These are phyloP conservation scores for Halcyon badia DNA, from an alignment of 2,797 vertebrate genomes.

Conservation along the genomic window DNA sequence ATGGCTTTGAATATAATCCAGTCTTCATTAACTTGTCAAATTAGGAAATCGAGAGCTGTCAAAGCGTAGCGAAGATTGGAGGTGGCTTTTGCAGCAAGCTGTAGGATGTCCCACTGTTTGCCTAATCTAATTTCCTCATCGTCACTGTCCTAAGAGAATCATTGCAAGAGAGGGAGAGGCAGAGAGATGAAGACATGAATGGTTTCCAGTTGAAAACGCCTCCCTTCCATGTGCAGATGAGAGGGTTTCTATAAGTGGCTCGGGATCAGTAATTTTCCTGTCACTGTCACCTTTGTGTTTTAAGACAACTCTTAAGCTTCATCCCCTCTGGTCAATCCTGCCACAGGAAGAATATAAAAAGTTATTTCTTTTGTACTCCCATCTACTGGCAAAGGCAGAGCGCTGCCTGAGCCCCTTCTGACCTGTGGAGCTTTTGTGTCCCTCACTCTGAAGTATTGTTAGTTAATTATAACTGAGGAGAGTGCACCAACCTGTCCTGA, in stretches of 20 bases:
- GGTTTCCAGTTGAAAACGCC: slow-evolving; percentile 44
- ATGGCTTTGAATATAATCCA: neutral
- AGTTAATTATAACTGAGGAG: slow-evolving; percentile 72
- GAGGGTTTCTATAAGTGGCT: slow-evolving; percentile 50
- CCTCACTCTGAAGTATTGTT: slow-evolving; percentile 57
- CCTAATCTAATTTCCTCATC: slow-evolving; percentile 56
- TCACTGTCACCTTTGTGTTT: neutral
- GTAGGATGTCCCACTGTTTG: slow-evolving; percentile 44
- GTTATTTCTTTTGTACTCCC: slow-evolving; percentile 59
- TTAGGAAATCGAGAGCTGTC: slow-evolving; percentile 51
- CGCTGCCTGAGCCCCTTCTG: slow-evolving; percentile 37
- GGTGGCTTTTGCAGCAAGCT: slow-evolving; percentile 34
- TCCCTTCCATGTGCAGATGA: neutral
- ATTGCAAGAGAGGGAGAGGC: slow-evolving; percentile 41
- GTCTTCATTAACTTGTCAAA: slow-evolving; percentile 53
- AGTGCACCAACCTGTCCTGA: slow-evolving; percentile 46
- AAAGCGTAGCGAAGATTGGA: slow-evolving; percentile 25
- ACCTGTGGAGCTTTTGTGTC: slow-evolving; percentile 62
- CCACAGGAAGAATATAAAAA: slow-evolving; percentile 16
- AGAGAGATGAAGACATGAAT: slow-evolving; percentile 37
- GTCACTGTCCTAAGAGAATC: slow-evolving; percentile 52
- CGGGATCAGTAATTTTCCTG: slow-evolving; percentile 46
- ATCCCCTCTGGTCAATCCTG: slow-evolving; percentile 43
- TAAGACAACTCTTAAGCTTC: neutral
- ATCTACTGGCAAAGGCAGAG: slow-evolving; percentile 63